Evolutionary conservation across 1,140 invertebrate genomes (phyloP).

Genomic region (Pseudoatta argentina): DNA sequence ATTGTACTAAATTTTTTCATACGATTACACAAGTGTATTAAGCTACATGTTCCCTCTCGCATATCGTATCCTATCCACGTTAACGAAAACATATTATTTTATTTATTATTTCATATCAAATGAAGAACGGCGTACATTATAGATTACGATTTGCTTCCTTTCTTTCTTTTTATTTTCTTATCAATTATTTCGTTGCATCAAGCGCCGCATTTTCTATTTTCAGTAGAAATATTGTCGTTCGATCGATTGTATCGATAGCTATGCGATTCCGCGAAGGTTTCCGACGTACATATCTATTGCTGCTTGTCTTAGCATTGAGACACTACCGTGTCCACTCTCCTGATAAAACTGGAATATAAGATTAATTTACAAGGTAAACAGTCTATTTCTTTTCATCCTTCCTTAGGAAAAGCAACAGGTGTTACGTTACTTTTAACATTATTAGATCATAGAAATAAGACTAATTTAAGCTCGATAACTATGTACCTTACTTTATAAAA

Average conservation of each 20-base stretch:
- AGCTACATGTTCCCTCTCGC: slow-evolving; percentile 11
- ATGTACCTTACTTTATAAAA: slow-evolving; percentile 74
- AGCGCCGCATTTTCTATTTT: slow-evolving; percentile 42
- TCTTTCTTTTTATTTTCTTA: slow-evolving; percentile 33
- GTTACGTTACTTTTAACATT: slow-evolving; percentile 78
- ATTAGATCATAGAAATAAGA: slow-evolving; percentile 32
- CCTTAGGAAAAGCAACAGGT: slow-evolving; percentile 63
- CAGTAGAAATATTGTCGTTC: neutral
- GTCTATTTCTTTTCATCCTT: slow-evolving; percentile 5
- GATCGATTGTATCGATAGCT: neutral
- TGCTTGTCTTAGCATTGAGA: too few species aligned
- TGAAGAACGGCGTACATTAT: slow-evolving; percentile 15
- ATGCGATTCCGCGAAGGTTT: slow-evolving; percentile 18
- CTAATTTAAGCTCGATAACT: slow-evolving; percentile 20
- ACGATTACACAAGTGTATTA: neutral
- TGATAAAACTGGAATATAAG: neutral
- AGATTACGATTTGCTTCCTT: slow-evolving; percentile 11
- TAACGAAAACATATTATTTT: slow-evolving; percentile 40
- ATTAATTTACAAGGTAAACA: slow-evolving; percentile 29
- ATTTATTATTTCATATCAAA: slow-evolving; percentile 11
- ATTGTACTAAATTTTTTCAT: neutral
- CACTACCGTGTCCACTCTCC: too few species aligned
- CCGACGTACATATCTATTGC: neutral
- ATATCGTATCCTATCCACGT: slow-evolving; percentile 24
- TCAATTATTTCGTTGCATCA: slow-evolving; percentile 64